Evolutionary conservation across 2,888 invertebrate species (phyloP), one percentile per base, ranked within the genome.

Genomic region (Drosophila prostipennis): DNA sequence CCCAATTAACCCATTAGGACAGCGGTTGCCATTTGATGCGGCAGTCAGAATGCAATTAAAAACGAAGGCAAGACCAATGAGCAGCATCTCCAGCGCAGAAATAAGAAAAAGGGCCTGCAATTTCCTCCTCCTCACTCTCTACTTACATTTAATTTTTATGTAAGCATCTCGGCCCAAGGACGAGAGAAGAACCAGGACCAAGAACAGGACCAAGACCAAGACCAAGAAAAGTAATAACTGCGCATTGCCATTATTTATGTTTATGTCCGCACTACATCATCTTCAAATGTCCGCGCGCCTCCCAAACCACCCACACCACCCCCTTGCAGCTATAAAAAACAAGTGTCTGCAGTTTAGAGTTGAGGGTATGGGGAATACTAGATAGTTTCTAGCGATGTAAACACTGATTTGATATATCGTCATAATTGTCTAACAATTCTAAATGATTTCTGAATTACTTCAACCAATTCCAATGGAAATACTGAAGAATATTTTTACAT

Each of bases 241-340:
- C 82, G 87, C 83, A 81, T 81, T 85, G 79, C 82, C 82, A 86
- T 86, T 87, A 86, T 87, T 86, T 87, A 86, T 82, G 86, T 86
- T 87, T 89, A 86, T 86, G 86, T 85, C 87, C 87, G 85, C 77
- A 81, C 80, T 86, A 87, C 76, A 86, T 86, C 85, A 86, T 84
- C 76, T 76, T 81, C 76, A 85, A 83, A 78, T 86, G 83, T 85
- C 82, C 85, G 77, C 72, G 69, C 49, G 71, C 63, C 48, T 29
- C 67, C 23, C 32, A 40, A 32, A 7, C 42, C 54, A 26, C 26
- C 26, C 5, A 26, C 26, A 26, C 26, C 67, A 39, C 40, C 58
- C 26, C 53, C 72, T 70, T 34, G 49, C 58, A 73, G 73, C 77
- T 85, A 87, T 81, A 81, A 81, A 81, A 87, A 81, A 81, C 85